Base-by-base conservation (phyloP, 2,888 invertebrate genomes). In the Stenodema calcarata region DNA sequence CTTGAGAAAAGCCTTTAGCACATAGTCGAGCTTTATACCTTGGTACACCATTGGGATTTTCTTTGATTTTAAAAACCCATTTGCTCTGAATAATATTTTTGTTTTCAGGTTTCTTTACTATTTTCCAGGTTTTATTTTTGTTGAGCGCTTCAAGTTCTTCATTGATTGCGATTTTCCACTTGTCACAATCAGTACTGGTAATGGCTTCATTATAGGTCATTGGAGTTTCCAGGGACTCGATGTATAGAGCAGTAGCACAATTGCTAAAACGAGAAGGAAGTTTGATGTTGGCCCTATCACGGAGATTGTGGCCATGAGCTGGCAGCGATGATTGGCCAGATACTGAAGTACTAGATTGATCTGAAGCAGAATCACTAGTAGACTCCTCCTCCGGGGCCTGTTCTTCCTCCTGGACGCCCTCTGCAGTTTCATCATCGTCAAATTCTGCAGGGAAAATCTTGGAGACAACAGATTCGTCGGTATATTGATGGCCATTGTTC, bases 1-100 rank as follows among this genome's bases (percentile, higher is more conserved):
- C 86, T 76, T 90, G 90, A 6, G 87, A 50, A 86, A 88, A 90
- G 11, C 90, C 90, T 84, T 89, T 89, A 2, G 89, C 89, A 0
- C 89, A 89, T 1, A 89, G 79, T 14, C 89, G 70, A 44, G 90
- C 89, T 27, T 62, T 62, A 28, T 30, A 81, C 35, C 47, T 14
- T 1, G 9, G 11, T 12, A 79, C 50, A 12, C 79, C 79, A 79
- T 79, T 41, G 1, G 79, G 23, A 18, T 50, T 27, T 9, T 9
- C n/a, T 27, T 78, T 84, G 11, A 76, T 14, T 47, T 47, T 42
- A 78, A 50, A 87, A 12, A 87, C 87, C 87, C 87, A 87, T 30
- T 73, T 30, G 27, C 75, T 50, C 14, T 23, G 18, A 42, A 87
- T 84, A 27, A 42, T n/a, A 14, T 87, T 84, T 14, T 42, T 69